Evolutionary conservation across 92 coral and sea anemone species (phyloP).

Genomic region (Virgularia gustaviana): DNA sequence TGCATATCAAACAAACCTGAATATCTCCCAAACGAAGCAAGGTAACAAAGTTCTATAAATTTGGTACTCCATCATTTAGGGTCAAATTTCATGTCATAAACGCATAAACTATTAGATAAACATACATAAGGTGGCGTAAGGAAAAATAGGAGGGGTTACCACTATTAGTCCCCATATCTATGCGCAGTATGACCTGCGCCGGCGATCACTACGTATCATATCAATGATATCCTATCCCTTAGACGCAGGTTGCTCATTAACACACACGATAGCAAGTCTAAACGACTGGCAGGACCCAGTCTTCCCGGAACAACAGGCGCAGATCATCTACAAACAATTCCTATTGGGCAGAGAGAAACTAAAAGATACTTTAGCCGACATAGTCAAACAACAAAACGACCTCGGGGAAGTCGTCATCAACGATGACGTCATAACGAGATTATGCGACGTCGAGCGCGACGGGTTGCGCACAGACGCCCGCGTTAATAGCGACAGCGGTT

Average conservation of each 20-base stretch:
- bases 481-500: constrained; percentile 27
- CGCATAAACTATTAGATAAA: background rate
- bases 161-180: background rate
- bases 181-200: background rate
- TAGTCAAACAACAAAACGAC: constrained; percentile 25
- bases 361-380: constrained; percentile 54
- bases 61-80: no score
- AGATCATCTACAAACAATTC: constrained; percentile 82
- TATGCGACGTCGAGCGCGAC: constrained; percentile 10
- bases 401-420: constrained; percentile 19
- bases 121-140: background rate
- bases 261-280: constrained; percentile 72
- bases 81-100: no score
- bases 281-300: constrained; percentile 99
- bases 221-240: background rate
- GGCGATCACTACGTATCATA: background rate
- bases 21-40: no score
- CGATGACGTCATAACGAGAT: constrained; percentile 11
- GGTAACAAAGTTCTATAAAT: no score
- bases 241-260: constrained; percentile 66
- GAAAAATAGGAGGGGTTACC: no score
- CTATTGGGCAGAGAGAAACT: constrained; percentile 74
- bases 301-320: constrained; percentile 89
- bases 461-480: background rate
- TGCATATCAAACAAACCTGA: no score